phyloP scores from a whole-genome alignment of 2,888 invertebrate genomes.

The Nomada fabriciana region DNA sequence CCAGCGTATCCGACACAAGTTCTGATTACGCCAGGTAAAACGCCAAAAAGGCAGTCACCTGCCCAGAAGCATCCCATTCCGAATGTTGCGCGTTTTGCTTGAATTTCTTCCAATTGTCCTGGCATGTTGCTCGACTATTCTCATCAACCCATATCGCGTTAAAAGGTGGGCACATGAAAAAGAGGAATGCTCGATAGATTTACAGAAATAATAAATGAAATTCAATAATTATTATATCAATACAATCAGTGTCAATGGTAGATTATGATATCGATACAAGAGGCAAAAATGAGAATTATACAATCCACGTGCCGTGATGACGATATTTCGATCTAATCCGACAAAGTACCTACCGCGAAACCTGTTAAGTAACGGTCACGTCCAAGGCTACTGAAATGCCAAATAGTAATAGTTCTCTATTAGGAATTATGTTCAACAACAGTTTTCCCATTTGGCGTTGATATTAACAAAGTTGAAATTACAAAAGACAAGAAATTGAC shows the following conservation, averaged over 20 bases:
- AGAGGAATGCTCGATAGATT: not conserved
- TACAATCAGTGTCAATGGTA: not conserved
- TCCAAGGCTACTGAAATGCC: not conserved
- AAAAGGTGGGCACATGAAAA: constrained; percentile 1
- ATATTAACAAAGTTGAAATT: too few species aligned
- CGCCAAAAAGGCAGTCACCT: constrained; percentile 93
- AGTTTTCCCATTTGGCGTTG: not conserved
- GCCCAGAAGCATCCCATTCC: constrained; percentile 98
- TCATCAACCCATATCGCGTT: constrained; percentile 10
- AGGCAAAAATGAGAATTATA: not conserved
- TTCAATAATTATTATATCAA: not conserved
- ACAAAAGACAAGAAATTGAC: not conserved
- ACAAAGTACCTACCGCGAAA: constrained; percentile 33
- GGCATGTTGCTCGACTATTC: constrained; percentile 75
- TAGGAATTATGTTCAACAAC: not conserved
- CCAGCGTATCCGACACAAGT: constrained; percentile 98
- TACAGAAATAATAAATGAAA: not conserved
- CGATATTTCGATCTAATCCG: constrained; percentile 21
- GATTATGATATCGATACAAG: not conserved
- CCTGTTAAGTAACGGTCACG: constrained; percentile 42
- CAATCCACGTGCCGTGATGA: constrained; percentile 3
- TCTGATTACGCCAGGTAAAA: constrained; percentile 89
- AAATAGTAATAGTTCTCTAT: not conserved
- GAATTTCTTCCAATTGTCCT: constrained; percentile 88
- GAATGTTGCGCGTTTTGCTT: constrained; percentile 92